Evolutionary conservation across 2,797 vertebrate genomes (phyloP), one percentile per base, ranked within the genome.

Genomic region (Enteromius fasciolatus): DNA sequence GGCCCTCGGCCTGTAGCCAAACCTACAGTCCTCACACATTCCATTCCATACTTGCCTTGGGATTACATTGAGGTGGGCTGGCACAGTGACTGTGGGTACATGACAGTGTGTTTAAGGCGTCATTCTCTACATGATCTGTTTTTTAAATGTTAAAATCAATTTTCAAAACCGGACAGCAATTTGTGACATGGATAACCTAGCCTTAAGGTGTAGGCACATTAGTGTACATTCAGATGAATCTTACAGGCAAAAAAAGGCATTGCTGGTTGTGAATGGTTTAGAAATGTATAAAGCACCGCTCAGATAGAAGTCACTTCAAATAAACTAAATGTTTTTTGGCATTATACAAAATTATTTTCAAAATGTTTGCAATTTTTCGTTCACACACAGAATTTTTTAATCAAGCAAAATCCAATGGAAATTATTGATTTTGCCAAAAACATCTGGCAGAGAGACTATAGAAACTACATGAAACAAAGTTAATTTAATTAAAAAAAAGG

Each of bases 1-100:
- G 80, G 80, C 69, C 57, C 63, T 80, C 54, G 81, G 83, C 77
- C 81, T 31, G 1, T 5, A 25, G 66, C 67, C 83, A 87, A 86
- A 83, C 67, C 79, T 44, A 41, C 83, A 89, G 68, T 69, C 76
- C 84, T 85, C 85, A 82, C 81, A 86, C 83, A 87, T 86, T 87
- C 84, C 86, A 81, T 70, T 73, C 17, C 70, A 80, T 48, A 70
- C 80, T 76, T 33, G 44, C 66, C 78, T 67, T 76, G 63, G 67
- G 41, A 64, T 23, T 78, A 76, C 52, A 82, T 63, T 64, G 76
- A 81, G 61, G 68, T 67, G 31, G 57, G 39, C 59, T 80, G 84
- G 76, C 83, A 68, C 17, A 23, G 66, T 2, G 12, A 36, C 64
- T 57, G 46, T 20, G 44, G 59, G 33, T 74, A 68, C 39, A 78